Evolutionary conservation across 2,797 vertebrate species (phyloP), one percentile per base, ranked within the genome.

Genomic region (Mormyrops attenuatus): DNA sequence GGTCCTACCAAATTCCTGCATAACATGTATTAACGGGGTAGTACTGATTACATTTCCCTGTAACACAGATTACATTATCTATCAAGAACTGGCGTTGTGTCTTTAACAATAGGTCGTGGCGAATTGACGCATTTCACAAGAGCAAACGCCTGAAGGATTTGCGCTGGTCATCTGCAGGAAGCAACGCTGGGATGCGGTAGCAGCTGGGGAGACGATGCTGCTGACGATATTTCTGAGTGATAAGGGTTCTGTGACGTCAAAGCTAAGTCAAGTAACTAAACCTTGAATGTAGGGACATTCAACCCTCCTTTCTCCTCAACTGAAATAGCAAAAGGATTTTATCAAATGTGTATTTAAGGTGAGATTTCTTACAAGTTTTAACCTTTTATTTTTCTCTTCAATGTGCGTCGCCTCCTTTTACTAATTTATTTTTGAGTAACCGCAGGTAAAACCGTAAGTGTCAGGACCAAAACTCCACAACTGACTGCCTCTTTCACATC

Each of bases 161-260:
- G 44, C 44, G 47, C 3, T 41, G 13, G 77, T 89, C 9, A 85
- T 69, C 20, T 73, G 55, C 49, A 73, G 85, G 66, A 91, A 88
- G 85, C 17, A 88, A 85, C 60, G 2, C 22, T 22, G 41, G 57
- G 57, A 3, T 92, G 90, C 85, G 91, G 87, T 69, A 47, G 17
- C 52, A 90, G 84, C 38, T 90, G 49, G 26, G 52, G 38, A 49
- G 89, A 73, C 89, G 82, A 66, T 60, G 89, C 63, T 50, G 90
- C 90, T 91, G 90, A 88, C 89, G 91, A 87, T 90, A 89, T 60
- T 73, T 4, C 63, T 73, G 89, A 90, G 89, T 89, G 90, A 88
- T 90, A 89, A 91, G 91, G 91, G 89, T 77, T 91, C 90, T 3
- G 44, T 95, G 95, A 95, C 95, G 95, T 95, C 95, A 96, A 91